Evolutionary conservation across 1,140 invertebrate genomes (phyloP), one percentile per base, ranked within the genome.

Genomic region (Dendroctonus ponderosae): DNA sequence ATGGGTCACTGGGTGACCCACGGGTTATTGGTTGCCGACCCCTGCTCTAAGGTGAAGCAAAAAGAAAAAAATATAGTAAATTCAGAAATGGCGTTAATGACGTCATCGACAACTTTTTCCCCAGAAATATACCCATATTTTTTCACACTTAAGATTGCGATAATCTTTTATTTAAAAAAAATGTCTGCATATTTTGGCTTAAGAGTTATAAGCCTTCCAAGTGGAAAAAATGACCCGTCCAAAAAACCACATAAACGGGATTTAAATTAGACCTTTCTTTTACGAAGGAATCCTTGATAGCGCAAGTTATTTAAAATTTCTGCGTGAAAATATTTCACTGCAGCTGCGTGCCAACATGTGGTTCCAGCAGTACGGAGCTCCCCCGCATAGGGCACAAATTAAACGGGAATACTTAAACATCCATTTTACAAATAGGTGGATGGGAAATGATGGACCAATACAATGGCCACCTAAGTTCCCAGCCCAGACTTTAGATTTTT

Each of bases 311-410:
- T 49, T 61, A 49, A 12, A 49, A 49, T 61, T 61, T 49, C 8
- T 61, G 5, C 58, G 49, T 49, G 58, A 61, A 61, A 52, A 52
- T 52, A 52, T 52, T 52, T 8, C 42, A n/a, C 43, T 61, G 39
- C 58, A 48, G 39, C 46, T 61, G 7, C 43, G 58, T 14, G 15
- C 6, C 48, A 48, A 61, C 39, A 52, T 52, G 11, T 62, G 48
- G 15, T 62, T 50, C 42, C 48, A 62, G 39, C 48, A 62, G 8
- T 48, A 62, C 11, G 60, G 60, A 14, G 49, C 60, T 41, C 60
- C 48, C 14, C 60, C 48, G 11, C 60, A 62, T 11, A 62, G 52
- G 38, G 9, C 60, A 37, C 40, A 40, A 41, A 6, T 51, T 51
- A 50, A 52, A 7, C 11, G 38, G 39, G 7, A 60, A 60, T 48